These are phyloP conservation scores for Neodiprion virginianus DNA, from an alignment of 1,140 invertebrate genomes.

Conservation along the genomic window DNA sequence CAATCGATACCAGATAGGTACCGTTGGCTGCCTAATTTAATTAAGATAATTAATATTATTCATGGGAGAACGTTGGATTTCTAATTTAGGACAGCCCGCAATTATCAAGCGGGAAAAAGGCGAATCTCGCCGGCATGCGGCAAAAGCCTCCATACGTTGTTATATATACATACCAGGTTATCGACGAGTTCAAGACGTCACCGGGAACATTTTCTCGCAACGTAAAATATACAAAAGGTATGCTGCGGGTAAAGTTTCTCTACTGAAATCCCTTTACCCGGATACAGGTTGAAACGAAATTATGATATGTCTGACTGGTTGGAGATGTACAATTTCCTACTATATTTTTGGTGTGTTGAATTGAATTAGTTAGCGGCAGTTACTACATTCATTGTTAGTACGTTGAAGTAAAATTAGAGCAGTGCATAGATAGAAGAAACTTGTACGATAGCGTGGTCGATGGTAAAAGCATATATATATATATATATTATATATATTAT, in stretches of 20 bases:
- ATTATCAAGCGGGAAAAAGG: not conserved
- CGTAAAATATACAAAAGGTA: too few species aligned
- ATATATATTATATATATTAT: too few species aligned
- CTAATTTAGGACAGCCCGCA: not conserved
- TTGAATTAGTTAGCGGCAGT: not conserved
- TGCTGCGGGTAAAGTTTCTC: too few species aligned
- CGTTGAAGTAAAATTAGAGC: slow-evolving; percentile 11
- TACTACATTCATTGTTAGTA: slow-evolving; percentile 13
- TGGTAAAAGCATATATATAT: not conserved
- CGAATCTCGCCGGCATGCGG: not conserved
- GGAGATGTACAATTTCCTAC: too few species aligned
- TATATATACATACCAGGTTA: too few species aligned
- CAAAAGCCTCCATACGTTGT: too few species aligned
- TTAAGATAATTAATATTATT: slow-evolving; percentile 46
- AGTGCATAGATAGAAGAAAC: slow-evolving; percentile 7
- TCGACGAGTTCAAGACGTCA: too few species aligned
- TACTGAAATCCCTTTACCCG: too few species aligned
- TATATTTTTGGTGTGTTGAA: too few species aligned
- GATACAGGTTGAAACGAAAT: too few species aligned
- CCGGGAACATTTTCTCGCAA: too few species aligned
- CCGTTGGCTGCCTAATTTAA: slow-evolving; percentile 46
- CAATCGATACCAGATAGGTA: slow-evolving; percentile 50
- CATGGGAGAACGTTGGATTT: slow-evolving; percentile 13
- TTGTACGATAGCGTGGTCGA: slow-evolving; percentile 6
- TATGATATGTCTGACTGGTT: too few species aligned